phyloP scores from a whole-genome alignment of 2,797 vertebrate genomes.

The Myoxocephalus aenaeus region DNA sequence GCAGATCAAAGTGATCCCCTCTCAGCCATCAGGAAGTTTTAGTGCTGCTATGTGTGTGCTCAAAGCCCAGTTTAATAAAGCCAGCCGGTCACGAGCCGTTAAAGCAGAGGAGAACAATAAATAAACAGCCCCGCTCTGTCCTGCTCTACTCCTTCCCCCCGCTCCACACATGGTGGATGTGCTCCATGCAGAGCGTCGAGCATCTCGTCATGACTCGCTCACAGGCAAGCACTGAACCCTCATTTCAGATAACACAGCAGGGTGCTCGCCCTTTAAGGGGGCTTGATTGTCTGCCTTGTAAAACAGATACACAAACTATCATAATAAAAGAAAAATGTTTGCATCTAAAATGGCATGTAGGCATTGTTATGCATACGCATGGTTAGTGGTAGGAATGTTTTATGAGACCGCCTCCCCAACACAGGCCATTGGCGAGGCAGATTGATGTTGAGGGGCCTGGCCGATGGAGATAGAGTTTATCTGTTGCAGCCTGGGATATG shows the following conservation, averaged over 20 bases:
- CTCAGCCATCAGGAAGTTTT: conserved; percentile 84
- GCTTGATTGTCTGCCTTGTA: conserved; percentile 43
- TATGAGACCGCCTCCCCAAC: conserved; percentile 55
- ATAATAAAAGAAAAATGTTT: conserved; percentile 25
- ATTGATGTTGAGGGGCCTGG: conserved; percentile 81
- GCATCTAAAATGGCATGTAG: conserved; percentile 56
- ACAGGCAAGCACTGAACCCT: conserved; percentile 22
- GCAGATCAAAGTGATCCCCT: conserved; percentile 83
- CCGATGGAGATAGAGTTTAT: conserved; percentile 85
- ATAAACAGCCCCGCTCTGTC: conserved; percentile 78
- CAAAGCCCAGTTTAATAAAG: conserved; percentile 91
- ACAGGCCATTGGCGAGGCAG: conserved; percentile 70
- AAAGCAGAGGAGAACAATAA: conserved; percentile 83
- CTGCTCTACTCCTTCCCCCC: conserved; percentile 44
- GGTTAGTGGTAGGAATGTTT: conserved; percentile 45
- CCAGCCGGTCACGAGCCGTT: conserved; percentile 82
- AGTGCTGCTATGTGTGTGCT: conserved; percentile 85
- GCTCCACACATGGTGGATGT: conserved; percentile 27
- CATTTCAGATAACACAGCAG: conserved; percentile 14
- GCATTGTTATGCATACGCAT: conserved; percentile 66
- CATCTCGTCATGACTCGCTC: conserved; percentile 25
- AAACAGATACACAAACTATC: conserved; percentile 40
- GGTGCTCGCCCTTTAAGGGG: conserved; percentile 34
- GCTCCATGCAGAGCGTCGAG: conserved; percentile 36
- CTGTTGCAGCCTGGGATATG: conserved; percentile 75